Percentiles rank a stretch among this genome's conserved stretches.
phyloP scores from a whole-genome alignment of 2,113 vertebrate genomes.

The Ptilonorhynchus violaceus region DNA sequence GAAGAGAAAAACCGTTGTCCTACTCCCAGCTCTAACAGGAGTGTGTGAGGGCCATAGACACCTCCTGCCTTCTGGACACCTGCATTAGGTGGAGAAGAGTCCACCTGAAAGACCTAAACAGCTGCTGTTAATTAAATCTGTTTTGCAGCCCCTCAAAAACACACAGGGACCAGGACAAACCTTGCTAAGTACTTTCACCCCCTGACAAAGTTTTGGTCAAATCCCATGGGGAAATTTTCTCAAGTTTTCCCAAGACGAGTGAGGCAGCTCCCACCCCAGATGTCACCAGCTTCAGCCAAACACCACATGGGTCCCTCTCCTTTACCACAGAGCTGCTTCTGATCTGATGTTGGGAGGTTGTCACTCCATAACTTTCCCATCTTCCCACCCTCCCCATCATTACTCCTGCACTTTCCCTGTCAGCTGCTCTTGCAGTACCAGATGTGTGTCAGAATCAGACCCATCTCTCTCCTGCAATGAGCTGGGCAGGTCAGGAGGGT shows the following conservation, averaged over 20 bases:
- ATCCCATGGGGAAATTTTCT: background rate
- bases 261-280: background rate
- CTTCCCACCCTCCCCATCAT: background rate
- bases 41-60: background rate
- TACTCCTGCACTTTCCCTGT: background rate
- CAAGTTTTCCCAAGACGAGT: background rate
- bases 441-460: background rate
- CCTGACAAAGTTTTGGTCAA: background rate
- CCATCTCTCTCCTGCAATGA: background rate
- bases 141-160: background rate
- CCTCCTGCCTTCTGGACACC: background rate
- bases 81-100: rapidly evolving
- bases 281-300: background rate
- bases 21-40: background rate
- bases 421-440: background rate
- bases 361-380: rapidly evolving
- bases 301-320: rapidly evolving
- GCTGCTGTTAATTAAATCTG: background rate
- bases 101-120: background rate
- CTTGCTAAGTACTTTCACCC: background rate
- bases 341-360: background rate
- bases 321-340: background rate
- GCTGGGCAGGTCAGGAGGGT: background rate
- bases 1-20: background rate
- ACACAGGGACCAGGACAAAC: background rate